Conservation (phyloP, 2,797 vertebrate species). For the Atherinosoma microstoma region DNA sequence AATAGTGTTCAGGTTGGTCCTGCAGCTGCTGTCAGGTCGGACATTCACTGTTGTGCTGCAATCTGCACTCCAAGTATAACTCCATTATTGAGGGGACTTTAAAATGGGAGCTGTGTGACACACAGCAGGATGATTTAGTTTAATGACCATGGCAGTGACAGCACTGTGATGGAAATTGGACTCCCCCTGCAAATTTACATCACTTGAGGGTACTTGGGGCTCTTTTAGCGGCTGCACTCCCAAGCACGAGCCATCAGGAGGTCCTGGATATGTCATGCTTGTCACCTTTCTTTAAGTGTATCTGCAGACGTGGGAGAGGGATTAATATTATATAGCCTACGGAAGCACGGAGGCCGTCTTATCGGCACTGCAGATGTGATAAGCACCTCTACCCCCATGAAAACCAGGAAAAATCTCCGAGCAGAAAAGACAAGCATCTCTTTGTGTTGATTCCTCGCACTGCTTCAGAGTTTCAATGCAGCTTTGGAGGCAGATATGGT, state of each 20-base stretch:
- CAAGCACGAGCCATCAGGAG: slow-evolving; percentile 85
- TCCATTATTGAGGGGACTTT: slow-evolving; percentile 82
- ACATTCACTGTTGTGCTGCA: slow-evolving; percentile 71
- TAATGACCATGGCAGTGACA: slow-evolving; percentile 86
- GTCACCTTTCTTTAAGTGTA: slow-evolving; percentile 88
- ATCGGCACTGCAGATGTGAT: slow-evolving; percentile 82
- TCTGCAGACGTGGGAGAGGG: slow-evolving; percentile 83
- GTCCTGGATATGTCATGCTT: slow-evolving; percentile 88
- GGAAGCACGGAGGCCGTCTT: slow-evolving; percentile 81
- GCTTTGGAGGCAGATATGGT: slow-evolving; percentile 74
- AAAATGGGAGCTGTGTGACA: slow-evolving; percentile 81
- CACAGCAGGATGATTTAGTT: slow-evolving; percentile 85
- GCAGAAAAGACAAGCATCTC: slow-evolving; percentile 79
- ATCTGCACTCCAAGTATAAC: slow-evolving; percentile 82
- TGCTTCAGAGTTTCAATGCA: slow-evolving; percentile 71
- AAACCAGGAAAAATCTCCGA: slow-evolving; percentile 78
- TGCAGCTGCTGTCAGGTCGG: slow-evolving; percentile 72
- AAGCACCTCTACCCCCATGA: slow-evolving; percentile 78
- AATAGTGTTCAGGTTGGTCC: slow-evolving; percentile 62
- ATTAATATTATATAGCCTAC: slow-evolving; percentile 89
- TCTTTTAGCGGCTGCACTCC: slow-evolving; percentile 83
- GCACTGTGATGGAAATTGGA: slow-evolving; percentile 84
- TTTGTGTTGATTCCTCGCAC: slow-evolving; percentile 73
- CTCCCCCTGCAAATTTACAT: slow-evolving; percentile 84
- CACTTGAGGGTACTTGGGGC: slow-evolving; percentile 84